These are phyloP conservation scores for Xylocopa sonorina DNA, from an alignment of 1,140 invertebrate genomes.

Conservation along the genomic window DNA sequence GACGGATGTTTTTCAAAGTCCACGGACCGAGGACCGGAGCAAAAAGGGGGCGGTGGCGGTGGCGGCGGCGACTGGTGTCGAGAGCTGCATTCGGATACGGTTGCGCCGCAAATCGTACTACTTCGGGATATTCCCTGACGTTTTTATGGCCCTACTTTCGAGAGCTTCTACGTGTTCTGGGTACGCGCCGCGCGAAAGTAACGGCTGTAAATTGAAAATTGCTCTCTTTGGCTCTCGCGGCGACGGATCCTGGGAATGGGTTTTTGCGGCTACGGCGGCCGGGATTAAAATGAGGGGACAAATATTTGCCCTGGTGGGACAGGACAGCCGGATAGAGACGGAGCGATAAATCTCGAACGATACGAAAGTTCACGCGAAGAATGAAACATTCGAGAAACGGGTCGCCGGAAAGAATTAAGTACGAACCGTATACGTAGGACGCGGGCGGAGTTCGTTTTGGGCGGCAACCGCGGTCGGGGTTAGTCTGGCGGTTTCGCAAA, in stretches of 20 bases:
- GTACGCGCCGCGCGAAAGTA: constrained; percentile 32
- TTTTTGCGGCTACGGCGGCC: background rate
- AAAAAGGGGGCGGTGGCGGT: background rate
- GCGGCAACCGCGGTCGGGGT: constrained; percentile 19
- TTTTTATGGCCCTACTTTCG: constrained; percentile 60
- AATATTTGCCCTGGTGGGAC: constrained; percentile 36
- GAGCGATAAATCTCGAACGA: constrained; percentile 39
- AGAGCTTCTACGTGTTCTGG: constrained; percentile 46
- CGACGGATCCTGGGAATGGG: constrained; percentile 31
- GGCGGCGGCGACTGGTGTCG: background rate
- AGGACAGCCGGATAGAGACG: background rate
- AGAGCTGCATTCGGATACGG: constrained; percentile 53
- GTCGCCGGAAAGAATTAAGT: constrained; percentile 22
- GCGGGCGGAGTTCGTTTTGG: background rate
- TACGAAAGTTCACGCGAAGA: constrained; percentile 38
- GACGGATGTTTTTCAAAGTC: constrained; percentile 56
- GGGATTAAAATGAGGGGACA: constrained; percentile 44
- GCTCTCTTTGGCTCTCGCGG: constrained; percentile 34
- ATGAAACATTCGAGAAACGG: constrained; percentile 14
- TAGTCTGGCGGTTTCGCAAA: constrained; percentile 61
- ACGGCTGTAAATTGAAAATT: constrained; percentile 60
- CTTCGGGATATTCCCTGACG: constrained; percentile 57
- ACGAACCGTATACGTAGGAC: constrained; percentile 1
- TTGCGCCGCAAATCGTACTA: constrained; percentile 63
- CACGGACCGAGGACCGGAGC: background rate